Base-by-base conservation (phyloP, 1,140 invertebrate genomes). In the Nilaparvata lugens region DNA sequence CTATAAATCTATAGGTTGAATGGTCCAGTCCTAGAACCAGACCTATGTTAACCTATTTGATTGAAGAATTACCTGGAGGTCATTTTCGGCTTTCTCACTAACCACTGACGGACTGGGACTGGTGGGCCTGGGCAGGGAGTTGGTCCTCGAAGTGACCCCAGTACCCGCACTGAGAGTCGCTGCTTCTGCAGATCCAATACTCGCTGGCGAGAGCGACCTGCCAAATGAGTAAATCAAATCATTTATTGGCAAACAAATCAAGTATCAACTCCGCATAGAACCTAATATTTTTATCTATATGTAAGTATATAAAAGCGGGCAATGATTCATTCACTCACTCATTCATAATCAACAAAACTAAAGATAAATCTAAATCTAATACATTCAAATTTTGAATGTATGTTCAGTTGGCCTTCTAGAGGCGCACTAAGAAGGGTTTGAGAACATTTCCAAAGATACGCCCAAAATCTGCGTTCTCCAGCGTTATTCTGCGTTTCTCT, bases 101-200 rank as follows among this genome's bases (percentile, higher is more conserved):
- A 83, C 81, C 53, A 89, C 75, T 7, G 89, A 91, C 4, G 89
- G 89, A 61, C 88, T 91, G 7, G 91, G 89, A 66, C 88, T 91
- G 28, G 84, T 84, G 6, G 89, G 89, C 62, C 89, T 77, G 53
- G 87, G 84, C 62, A 89, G 77, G 61, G 84, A 85, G 71, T 83
- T 83, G 19, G 77, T 58, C 60, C 67, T 58, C 11, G 64, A 65
- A 19, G 66, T 59, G 1, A 42, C 51, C 3, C 52, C 53, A 38
- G 51, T 52, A 16, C 59, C 60, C 14, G 31, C 55, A 66, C 74
- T 75, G 66, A 83, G 80, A 71, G 76, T 82, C 18, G 81, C 71
- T 14, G 81, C 82, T 70, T 84, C 83, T 66, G 81, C 79, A n/a
- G 82, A 79, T 54, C 81, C 77, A 55, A 78, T 80, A 73, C 81